A percentile compares a stretch with the other conserved stretches of the same genome.
Conservation (phyloP, 2,113 vertebrate species). For the rabbit (Oryctolagus cuniculus) region DNA sequence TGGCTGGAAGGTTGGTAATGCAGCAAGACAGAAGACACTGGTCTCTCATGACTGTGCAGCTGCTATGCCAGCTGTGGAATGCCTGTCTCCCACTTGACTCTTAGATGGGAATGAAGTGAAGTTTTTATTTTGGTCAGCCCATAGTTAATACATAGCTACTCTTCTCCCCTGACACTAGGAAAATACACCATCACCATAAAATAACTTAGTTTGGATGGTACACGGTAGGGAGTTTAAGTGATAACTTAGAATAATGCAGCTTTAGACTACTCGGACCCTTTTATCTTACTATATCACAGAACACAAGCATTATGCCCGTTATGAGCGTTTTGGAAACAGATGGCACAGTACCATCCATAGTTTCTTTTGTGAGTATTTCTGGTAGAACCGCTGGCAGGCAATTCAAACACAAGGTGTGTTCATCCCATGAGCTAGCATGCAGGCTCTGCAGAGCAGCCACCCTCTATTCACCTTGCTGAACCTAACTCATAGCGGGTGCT, state of each 20-base stretch:
- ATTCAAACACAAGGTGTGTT: background rate
- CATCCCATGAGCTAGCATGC: background rate
- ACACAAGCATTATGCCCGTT: background rate
- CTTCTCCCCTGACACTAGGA: background rate
- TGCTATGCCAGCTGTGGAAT: background rate
- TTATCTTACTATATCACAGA: background rate
- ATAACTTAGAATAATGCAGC: background rate
- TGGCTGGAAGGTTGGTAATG: background rate
- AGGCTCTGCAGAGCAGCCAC: too few relatives aligned
- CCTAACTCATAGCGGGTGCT: background rate
- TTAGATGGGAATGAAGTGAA: background rate
- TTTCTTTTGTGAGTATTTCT: background rate
- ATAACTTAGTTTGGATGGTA: background rate
- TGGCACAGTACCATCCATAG: background rate
- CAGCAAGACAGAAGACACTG: background rate
- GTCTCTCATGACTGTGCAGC: background rate
- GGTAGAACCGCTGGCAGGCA: background rate
- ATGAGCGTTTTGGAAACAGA: background rate
- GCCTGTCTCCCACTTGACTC: background rate
- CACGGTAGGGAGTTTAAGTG: background rate
- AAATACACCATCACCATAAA: background rate
- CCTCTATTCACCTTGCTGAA: background rate
- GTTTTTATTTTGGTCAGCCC: slow-evolving; percentile 12
- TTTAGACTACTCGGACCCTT: background rate
- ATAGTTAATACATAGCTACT: background rate